Conservation (phyloP, 2,113 vertebrate genomes). For the Tretioscincus oriximinensis region DNA sequence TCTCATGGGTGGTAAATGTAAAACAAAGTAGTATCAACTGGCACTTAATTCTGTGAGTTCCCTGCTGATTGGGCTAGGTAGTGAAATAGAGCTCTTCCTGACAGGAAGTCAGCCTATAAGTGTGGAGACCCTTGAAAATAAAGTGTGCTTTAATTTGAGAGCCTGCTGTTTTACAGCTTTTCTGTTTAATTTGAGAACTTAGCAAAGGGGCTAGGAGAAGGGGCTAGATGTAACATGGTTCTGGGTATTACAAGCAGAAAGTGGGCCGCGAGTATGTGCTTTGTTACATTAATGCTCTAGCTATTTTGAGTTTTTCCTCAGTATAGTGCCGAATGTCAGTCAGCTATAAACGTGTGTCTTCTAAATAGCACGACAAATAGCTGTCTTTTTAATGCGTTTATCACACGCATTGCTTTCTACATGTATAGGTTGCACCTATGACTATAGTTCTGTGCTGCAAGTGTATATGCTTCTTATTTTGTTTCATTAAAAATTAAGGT, state of each 20-base stretch:
- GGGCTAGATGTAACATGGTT: slow-evolving; percentile 18
- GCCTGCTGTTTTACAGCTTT: slow-evolving; percentile 76
- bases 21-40: slow-evolving; percentile 97
- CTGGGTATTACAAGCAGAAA: slow-evolving; percentile 45
- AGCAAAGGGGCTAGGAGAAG: slow-evolving; percentile 49
- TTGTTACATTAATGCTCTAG: not conserved
- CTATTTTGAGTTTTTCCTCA: not conserved
- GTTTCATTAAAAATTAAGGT: no score
- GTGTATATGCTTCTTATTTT: no score
- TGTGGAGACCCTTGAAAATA: slow-evolving; percentile 84
- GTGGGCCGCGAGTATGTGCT: slow-evolving; percentile 56
- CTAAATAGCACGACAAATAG: not conserved
- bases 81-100: slow-evolving; percentile 86
- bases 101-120: slow-evolving; percentile 87
- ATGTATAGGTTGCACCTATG: not conserved
- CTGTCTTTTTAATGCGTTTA: not conserved
- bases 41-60: slow-evolving; percentile 91
- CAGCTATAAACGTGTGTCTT: not conserved
- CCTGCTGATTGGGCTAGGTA: slow-evolving; percentile 86
- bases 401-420: not conserved
- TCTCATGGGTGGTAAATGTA: slow-evolving; percentile 87
- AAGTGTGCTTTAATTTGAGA: slow-evolving; percentile 87
- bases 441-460: not conserved
- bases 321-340: not conserved
- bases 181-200: slow-evolving; percentile 72